These are phyloP conservation scores for Nettapus auritus DNA, from an alignment of 2,113 vertebrate species.

Conservation along the genomic window DNA sequence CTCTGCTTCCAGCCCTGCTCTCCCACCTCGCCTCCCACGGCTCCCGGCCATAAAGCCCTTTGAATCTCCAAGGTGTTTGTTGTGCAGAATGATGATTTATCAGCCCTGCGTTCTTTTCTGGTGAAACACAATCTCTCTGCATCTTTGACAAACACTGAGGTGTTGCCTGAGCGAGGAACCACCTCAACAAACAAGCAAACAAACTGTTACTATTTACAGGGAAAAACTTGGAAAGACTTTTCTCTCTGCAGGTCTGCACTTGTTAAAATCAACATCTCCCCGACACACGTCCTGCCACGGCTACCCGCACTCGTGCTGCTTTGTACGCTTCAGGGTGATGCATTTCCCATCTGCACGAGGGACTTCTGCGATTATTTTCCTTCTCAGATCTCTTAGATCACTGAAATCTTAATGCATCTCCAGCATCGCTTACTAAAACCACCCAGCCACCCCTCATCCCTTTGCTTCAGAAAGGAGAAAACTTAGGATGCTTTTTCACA, in stretches of 20 bases:
- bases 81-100: conserved; percentile 3
- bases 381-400: not conserved
- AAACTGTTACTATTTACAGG: conserved; percentile 78
- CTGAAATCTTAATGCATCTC: not conserved
- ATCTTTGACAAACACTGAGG: not conserved
- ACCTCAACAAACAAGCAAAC: conserved; percentile 56
- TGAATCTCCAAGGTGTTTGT: conserved; percentile 26
- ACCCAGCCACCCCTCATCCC: not conserved
- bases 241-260: conserved; percentile 71
- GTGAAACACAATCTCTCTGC: conserved; percentile 14
- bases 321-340: not conserved
- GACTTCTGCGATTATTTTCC: not conserved
- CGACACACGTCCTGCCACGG: not conserved
- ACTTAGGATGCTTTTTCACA: not conserved
- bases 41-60: conserved; percentile 9
- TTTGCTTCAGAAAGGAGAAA: not conserved
- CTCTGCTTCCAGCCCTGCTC: not conserved
- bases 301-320: not conserved
- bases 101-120: not conserved
- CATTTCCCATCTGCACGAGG: not conserved
- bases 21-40: not conserved
- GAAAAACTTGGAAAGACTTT: conserved; percentile 21
- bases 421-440: not conserved
- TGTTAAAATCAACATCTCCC: conserved; percentile 39
- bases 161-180: conserved; percentile 1